Base-by-base conservation (phyloP, 2,113 vertebrate genomes). In the Ammodytes marinus region DNA sequence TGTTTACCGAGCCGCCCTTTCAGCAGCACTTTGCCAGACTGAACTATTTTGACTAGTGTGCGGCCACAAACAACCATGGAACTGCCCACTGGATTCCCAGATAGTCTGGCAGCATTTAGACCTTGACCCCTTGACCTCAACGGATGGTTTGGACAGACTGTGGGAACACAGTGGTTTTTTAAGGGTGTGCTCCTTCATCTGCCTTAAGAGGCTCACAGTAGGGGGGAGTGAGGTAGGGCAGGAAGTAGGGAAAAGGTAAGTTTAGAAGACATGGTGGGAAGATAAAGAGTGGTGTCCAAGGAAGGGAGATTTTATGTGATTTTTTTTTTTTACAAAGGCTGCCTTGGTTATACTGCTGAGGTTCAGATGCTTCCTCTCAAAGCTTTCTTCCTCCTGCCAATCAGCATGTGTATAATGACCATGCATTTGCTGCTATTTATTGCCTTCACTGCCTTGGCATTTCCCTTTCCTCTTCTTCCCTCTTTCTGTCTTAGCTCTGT, bases 31-130 rank as follows among this genome's bases (percentile, higher is more conserved):
- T 45, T 54, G 73, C 77, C 79, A 82, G 55, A 68, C 67, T 53
- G 10, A 80, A 80, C 49, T 74, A 69, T 85, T 87, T 76, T 79
- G 40, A 79, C 82, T n/a, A 1, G 14, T 52, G 27, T 37, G 43
- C 14, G 17, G 47, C 73, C 58, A 39, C 57, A 77, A 74, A 82
- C 50, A 57, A 19, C 10, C 42, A 50, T 4, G 10, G 8, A 66
- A n/a, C 59, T 86, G 75, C 81, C 89, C 82, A 82, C 89, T 60
- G 80, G 67, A 77, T 89, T 91, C 88, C 77, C 78, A 84, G 66
- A 77, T 65, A 12, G 73, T 80, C 74, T 86, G 87, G 74, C 69
- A 87, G 78, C 78, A 15, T 75, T 91, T 89, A 86, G 79, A 27
- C 27, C 50, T 13, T 0, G 52, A 71, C 84, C 84, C 88, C 73